A percentile compares a stretch with the other conserved stretches of the same genome.
phyloP scores from a whole-genome alignment of 2,888 invertebrate species.

The Byasa hedistus region DNA sequence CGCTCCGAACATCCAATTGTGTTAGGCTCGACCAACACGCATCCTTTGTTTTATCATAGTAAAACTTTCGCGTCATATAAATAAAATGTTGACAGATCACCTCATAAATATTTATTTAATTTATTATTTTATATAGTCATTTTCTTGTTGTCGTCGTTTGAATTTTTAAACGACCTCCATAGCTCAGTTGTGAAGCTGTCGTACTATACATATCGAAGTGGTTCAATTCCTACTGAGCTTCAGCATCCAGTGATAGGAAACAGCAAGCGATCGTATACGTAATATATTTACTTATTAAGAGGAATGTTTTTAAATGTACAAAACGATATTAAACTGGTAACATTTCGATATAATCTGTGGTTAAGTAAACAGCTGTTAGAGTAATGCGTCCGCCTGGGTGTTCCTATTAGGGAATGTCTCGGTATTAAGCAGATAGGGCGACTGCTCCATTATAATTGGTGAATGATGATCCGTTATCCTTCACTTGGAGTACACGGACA shows the following conservation, averaged over 20 bases:
- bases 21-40: conserved; percentile 4
- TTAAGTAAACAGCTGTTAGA: conserved; percentile 18
- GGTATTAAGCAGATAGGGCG: conserved; percentile 23
- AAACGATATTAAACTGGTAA: too few species aligned
- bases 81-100: conserved; percentile 18
- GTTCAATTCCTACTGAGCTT: too few species aligned
- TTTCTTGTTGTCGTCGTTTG: too few species aligned
- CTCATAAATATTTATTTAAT: conserved; percentile 18
- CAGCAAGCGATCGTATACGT: too few species aligned
- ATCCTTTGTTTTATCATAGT: conserved; percentile 11
- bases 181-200: too few species aligned
- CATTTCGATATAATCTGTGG: background rate
- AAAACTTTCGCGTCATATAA: background rate
- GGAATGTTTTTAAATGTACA: too few species aligned
- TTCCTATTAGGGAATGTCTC: conserved; percentile 23
- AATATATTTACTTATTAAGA: too few species aligned
- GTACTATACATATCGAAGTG: too few species aligned
- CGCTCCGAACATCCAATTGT: conserved; percentile 10
- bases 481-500: conserved; percentile 2
- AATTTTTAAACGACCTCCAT: too few species aligned
- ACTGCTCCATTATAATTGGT: conserved; percentile 26
- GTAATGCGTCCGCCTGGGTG: conserved; percentile 27
- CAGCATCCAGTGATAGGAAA: too few species aligned
- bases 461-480: conserved; percentile 28
- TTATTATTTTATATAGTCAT: background rate